Base-by-base conservation (phyloP, 2,113 vertebrate species). In the Mustela lutreola region DNA sequence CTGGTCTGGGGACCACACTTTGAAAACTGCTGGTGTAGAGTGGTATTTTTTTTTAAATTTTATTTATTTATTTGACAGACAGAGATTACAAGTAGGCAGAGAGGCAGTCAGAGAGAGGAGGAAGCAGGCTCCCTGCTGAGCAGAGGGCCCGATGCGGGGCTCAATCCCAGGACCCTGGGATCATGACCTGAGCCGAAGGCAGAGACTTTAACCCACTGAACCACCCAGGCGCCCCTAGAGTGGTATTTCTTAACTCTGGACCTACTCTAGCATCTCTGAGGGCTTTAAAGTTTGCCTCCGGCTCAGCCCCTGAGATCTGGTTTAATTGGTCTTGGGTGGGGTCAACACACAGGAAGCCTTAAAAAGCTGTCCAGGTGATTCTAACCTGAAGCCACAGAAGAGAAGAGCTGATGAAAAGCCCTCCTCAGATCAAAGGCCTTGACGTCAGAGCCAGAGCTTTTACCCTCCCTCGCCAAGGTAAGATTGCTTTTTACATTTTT, bases 401-500 rank as follows among this genome's bases (percentile, higher is more conserved):
- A 67, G 45, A 84, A 11, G 4, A 2, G 7, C 28, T 2, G 31
- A 22, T 36, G 10, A 24, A 45, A 86, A 58, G 31, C 33, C 28
- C n/a, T 65, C 42, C 0, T 28, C 53, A 71, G 21, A 33, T 45
- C 5, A 0, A 36, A 31, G 12, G 33, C 9, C 0, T 5, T 48
- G 73, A 15, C 28, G 22, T 5, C 45, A 53, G 28, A 53, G 53
- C n/a, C 26, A 31, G 15, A 24, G 12, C 60, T 6, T 91, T 31
- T 86, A 63, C 62, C 86, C 65, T 78, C 63, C 22, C 0, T 36
- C 39, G 42, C 71, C 84, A 92, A 56, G 79, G 60, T 16, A 67
- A 92, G 39, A 62, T n/a, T 62, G 62, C 28, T 96, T 58, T 79
- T 67, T 33, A 33, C 33, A 67, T 39, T 78, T 78, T 78, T 48